phyloP scores from a whole-genome alignment of 1,140 invertebrate species.

The Procambarus virginalis region DNA sequence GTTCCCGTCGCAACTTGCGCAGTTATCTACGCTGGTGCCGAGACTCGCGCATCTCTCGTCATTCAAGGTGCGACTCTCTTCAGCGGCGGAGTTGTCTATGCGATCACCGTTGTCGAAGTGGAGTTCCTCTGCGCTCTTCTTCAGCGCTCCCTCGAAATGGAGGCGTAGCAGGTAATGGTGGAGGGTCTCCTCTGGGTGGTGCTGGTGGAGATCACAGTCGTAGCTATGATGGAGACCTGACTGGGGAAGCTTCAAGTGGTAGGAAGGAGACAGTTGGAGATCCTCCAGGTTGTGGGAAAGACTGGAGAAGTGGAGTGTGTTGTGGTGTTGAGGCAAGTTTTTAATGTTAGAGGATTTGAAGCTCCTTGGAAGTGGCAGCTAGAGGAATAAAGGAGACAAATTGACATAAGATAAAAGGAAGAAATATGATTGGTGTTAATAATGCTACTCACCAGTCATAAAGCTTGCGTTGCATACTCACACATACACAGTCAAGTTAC shows the following conservation, averaged over 20 bases:
- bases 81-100: neutral
- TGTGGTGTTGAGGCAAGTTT: neutral
- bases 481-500: neutral
- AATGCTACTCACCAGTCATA: no score
- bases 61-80: no score
- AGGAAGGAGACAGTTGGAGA: constrained; percentile 33
- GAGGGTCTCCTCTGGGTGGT: constrained; percentile 29
- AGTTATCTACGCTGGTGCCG: no score
- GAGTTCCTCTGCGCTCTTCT: constrained; percentile 22
- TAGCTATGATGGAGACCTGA: neutral
- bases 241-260: neutral
- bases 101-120: neutral
- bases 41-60: no score
- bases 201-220: neutral
- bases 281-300: constrained; percentile 9
- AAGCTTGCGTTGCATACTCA: neutral
- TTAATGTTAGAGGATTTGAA: neutral
- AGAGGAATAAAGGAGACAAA: constrained; percentile 23
- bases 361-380: constrained; percentile 57
- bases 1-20: no score
- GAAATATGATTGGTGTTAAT: no score
- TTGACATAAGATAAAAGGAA: no score
- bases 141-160: constrained; percentile 23
- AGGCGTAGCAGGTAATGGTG: constrained; percentile 42
- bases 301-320: constrained; percentile 14